These are phyloP conservation scores for Nesoenas mayeri DNA, from an alignment of 2,113 vertebrate genomes.

Conservation along the genomic window DNA sequence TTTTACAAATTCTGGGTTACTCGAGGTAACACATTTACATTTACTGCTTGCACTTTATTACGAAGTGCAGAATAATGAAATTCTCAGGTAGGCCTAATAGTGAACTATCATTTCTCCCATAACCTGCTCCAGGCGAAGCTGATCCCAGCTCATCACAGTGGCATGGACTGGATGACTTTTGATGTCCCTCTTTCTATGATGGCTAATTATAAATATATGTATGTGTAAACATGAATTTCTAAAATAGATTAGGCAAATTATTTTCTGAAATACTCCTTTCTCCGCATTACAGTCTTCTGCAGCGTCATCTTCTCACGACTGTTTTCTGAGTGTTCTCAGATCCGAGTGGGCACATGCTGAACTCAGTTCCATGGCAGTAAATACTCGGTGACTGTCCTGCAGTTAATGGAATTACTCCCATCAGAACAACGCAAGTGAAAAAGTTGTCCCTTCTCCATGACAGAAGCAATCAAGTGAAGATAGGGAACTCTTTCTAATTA, in stretches of 20 bases:
- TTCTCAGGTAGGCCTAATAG: neutral
- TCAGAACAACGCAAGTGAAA: neutral
- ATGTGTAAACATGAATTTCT: neutral
- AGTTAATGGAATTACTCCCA: neutral
- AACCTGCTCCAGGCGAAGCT: neutral
- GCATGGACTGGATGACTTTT: neutral
- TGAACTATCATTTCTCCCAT: neutral
- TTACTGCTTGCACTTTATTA: neutral
- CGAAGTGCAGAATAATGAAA: neutral
- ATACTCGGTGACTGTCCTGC: neutral
- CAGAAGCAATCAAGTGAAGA: neutral
- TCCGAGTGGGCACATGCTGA: neutral
- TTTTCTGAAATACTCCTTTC: neutral
- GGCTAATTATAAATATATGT: neutral
- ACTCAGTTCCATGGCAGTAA: neutral
- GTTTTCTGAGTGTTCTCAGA: neutral
- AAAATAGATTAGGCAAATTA: neutral
- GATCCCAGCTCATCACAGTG: neutral
- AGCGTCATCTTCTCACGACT: neutral
- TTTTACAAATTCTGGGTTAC: neutral
- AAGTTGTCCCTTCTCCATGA: neutral
- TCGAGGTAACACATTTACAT: neutral
- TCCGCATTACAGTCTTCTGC: neutral
- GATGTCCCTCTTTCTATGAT: neutral
- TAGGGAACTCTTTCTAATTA: neutral